A percentile compares a stretch with the other conserved stretches of the same genome.
phyloP scores from a whole-genome alignment of 2,888 invertebrate genomes.

The Lamellibrachia columna region DNA sequence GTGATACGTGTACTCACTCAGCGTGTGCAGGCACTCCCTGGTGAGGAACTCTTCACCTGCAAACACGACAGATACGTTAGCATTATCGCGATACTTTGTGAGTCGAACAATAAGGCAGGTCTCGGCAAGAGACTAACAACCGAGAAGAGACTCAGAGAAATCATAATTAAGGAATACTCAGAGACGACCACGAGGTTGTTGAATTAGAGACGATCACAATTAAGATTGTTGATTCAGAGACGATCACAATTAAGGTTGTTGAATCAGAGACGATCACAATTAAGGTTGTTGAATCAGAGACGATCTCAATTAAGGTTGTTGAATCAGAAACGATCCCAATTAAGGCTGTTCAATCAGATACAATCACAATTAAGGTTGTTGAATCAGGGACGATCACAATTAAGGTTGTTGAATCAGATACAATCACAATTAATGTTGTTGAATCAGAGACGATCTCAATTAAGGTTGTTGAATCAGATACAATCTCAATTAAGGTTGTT shows the following conservation, averaged over 20 bases:
- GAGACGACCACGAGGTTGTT: background rate
- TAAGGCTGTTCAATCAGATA: too few relatives aligned
- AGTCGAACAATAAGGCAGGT: conserved; percentile 14
- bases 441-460: background rate
- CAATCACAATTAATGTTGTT: too few relatives aligned
- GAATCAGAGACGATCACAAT: too few relatives aligned
- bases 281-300: too few relatives aligned
- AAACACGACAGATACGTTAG: conserved; percentile 13
- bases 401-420: too few relatives aligned
- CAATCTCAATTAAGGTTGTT: background rate
- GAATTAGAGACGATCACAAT: background rate
- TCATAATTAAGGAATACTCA: background rate
- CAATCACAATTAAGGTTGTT: too few relatives aligned
- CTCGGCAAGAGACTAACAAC: background rate
- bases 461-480: background rate
- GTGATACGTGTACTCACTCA: conserved; percentile 55
- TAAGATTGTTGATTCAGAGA: too few relatives aligned
- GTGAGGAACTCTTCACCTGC: conserved; percentile 60
- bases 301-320: too few relatives aligned
- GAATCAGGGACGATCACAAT: too few relatives aligned
- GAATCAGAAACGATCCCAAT: too few relatives aligned
- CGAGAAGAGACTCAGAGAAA: background rate
- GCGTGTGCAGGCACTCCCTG: conserved; percentile 61
- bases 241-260: too few relatives aligned
- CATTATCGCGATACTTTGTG: background rate